Percentiles rank a stretch among this genome's conserved stretches.
Evolutionary conservation across 1,140 invertebrate species (phyloP).

Genomic region (Hyles euphorbiae): DNA sequence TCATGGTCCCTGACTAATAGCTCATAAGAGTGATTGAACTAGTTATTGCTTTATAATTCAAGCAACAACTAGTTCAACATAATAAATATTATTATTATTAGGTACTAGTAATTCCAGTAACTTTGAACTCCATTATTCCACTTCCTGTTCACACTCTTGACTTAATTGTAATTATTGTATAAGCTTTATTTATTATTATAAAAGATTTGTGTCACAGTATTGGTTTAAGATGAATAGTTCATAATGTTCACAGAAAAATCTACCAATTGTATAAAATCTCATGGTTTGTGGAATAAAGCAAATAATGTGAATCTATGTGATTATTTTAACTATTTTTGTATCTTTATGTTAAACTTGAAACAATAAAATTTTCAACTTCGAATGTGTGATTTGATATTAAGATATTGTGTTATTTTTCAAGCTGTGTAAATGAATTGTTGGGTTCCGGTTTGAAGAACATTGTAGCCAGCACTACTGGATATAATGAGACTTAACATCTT

Average conservation of each 20-base stretch:
- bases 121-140: conserved; percentile 14
- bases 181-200: conserved; percentile 22
- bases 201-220: conserved; percentile 22
- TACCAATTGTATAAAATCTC: conserved; percentile 13
- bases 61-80: neutral
- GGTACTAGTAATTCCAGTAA: conserved; percentile 13
- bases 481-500: no score
- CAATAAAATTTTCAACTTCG: conserved; percentile 2
- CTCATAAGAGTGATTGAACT: conserved; percentile 1
- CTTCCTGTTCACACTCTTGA: conserved; percentile 17
- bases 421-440: no score
- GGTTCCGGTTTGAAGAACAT: no score
- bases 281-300: conserved; percentile 19
- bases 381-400: neutral
- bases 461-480: no score
- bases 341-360: conserved; percentile 45
- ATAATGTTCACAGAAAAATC: conserved; percentile 6
- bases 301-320: conserved; percentile 44
- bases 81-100: neutral
- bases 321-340: conserved; percentile 66
- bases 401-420: neutral
- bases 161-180: conserved; percentile 11
- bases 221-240: conserved; percentile 13
- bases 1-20: conserved; percentile 7
- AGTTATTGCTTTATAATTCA: neutral